Conservation (phyloP, 2,888 invertebrate species). For the Marasmarcha lunaedactyla region DNA sequence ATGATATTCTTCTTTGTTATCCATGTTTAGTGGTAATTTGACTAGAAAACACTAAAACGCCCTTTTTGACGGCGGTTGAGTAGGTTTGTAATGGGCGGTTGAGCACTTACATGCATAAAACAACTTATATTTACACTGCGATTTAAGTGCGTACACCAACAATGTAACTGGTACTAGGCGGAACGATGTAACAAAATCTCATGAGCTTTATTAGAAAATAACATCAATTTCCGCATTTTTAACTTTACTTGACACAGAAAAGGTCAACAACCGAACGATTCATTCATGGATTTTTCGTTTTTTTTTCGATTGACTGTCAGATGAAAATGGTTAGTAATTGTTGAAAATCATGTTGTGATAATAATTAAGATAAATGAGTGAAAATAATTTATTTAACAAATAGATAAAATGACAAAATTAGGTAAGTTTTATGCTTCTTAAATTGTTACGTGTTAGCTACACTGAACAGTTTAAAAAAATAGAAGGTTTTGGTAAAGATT, state of each 20-base stretch:
- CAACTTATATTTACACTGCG: constrained; percentile 30
- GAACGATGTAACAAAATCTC: constrained; percentile 17
- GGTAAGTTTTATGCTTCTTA: too few relatives aligned
- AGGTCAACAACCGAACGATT: constrained; percentile 47
- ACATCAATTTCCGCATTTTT: constrained; percentile 42
- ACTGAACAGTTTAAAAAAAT: too few relatives aligned
- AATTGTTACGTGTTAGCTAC: too few relatives aligned
- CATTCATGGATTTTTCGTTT: neutral
- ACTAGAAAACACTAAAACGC: constrained; percentile 33
- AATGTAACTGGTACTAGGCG: constrained; percentile 12
- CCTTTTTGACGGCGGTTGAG: constrained; percentile 18
- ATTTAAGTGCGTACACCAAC: too few relatives aligned
- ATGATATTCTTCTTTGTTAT: constrained; percentile 61
- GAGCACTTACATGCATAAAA: neutral
- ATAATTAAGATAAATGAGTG: too few relatives aligned
- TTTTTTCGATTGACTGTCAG: neutral
- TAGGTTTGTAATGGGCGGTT: neutral
- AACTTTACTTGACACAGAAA: constrained; percentile 34
- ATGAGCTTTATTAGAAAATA: constrained; percentile 20
- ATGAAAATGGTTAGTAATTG: neutral
- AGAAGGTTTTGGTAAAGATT: too few relatives aligned
- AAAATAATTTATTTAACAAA: too few relatives aligned
- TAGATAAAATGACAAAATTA: too few relatives aligned
- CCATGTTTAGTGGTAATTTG: constrained; percentile 36
- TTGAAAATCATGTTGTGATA: too few relatives aligned